phyloP scores from a whole-genome alignment of 2,888 invertebrate species.

The Drosophila vallismaia region DNA sequence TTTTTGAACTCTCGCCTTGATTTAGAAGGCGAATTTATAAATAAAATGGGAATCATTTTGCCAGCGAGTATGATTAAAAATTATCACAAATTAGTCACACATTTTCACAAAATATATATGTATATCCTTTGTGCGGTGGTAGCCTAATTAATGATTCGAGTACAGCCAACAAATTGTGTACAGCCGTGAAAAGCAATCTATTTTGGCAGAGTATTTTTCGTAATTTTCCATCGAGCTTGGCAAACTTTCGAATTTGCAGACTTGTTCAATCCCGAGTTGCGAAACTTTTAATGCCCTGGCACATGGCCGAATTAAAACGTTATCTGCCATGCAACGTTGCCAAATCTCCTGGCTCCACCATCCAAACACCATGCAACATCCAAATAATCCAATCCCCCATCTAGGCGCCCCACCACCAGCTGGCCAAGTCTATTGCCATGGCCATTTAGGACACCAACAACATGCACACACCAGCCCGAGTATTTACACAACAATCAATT shows the following conservation, averaged over 20 bases:
- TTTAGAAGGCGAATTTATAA: conserved; percentile 33
- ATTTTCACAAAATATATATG: neutral
- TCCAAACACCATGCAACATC: conserved; percentile 24
- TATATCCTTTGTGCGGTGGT: neutral
- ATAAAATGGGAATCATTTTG: conserved; percentile 23
- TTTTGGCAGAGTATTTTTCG: conserved; percentile 2
- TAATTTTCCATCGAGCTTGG: conserved; percentile 18
- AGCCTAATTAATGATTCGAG: neutral
- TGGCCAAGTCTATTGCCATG: conserved; percentile 58
- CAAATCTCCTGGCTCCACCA: conserved; percentile 35
- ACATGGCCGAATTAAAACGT: conserved; percentile 67
- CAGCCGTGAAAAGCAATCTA: neutral
- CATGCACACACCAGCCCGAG: conserved; percentile 13
- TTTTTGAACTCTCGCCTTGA: conserved; percentile 37
- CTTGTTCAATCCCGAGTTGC: conserved; percentile 35
- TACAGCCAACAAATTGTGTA: neutral
- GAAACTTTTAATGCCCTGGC: conserved; percentile 65
- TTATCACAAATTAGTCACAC: conserved; percentile 19
- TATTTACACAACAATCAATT: conserved; percentile 53
- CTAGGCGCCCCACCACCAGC: neutral
- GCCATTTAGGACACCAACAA: conserved; percentile 56
- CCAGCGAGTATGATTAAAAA: conserved; percentile 21
- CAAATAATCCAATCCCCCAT: conserved; percentile 31
- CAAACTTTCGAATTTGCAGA: conserved; percentile 23
- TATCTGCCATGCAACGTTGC: conserved; percentile 42